These are phyloP conservation scores for Callitettix versicolor DNA, from an alignment of 1,140 invertebrate genomes.

Conservation along the genomic window DNA sequence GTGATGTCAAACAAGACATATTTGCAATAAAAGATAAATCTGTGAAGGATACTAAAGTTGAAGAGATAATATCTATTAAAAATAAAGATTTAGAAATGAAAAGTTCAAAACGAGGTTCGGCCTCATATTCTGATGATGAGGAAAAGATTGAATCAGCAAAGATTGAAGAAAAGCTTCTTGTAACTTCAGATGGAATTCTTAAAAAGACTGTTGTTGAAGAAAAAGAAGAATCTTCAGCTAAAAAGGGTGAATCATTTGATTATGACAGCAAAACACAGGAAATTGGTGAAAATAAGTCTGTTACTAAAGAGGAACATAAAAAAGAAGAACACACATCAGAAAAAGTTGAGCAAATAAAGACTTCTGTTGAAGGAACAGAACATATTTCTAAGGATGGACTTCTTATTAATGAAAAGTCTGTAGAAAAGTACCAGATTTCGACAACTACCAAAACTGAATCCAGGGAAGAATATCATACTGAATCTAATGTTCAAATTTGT, in stretches of 20 bases:
- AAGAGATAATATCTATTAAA: slow-evolving; percentile 1
- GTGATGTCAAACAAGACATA: slow-evolving; percentile 15
- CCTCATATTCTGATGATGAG: slow-evolving; percentile 28
- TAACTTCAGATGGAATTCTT: not conserved
- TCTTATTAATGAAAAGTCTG: slow-evolving; percentile 15
- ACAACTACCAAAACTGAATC: slow-evolving; percentile 4
- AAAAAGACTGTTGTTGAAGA: not conserved
- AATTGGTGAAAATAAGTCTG: not conserved
- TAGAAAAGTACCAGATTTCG: slow-evolving; percentile 6
- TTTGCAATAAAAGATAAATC: slow-evolving; percentile 23
- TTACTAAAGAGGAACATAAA: slow-evolving; percentile 10
- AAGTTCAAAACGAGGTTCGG: slow-evolving; percentile 14
- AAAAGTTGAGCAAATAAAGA: slow-evolving; percentile 20
- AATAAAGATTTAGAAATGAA: slow-evolving; percentile 13
- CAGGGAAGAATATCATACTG: not conserved
- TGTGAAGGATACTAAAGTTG: slow-evolving; percentile 25
- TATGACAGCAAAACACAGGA: not conserved
- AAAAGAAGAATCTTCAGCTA: not conserved
- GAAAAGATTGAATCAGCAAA: slow-evolving; percentile 18
- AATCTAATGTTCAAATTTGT: slow-evolving; percentile 1
- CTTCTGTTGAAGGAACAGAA: slow-evolving; percentile 25
- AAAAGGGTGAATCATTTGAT: slow-evolving; percentile 6
- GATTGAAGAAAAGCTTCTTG: not conserved
- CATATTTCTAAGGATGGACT: slow-evolving; percentile 23
- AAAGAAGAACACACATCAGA: slow-evolving; percentile 8